phyloP scores from a whole-genome alignment of 1,140 invertebrate species.

The Cotesia vestalis region DNA sequence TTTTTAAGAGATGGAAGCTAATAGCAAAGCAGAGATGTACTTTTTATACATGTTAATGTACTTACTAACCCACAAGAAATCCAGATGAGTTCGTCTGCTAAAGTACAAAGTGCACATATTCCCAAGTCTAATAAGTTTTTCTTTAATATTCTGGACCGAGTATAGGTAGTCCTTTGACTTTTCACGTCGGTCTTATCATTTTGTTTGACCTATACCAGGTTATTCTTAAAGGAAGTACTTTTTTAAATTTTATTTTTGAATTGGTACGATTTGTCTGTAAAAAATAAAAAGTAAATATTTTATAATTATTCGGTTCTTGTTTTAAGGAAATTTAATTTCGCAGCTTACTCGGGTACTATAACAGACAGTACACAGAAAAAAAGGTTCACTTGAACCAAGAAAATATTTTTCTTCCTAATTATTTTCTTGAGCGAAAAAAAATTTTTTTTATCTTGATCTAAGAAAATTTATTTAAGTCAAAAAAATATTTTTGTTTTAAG shows the following conservation, averaged over 20 bases:
- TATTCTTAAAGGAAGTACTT: too few species aligned
- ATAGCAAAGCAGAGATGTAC: background rate
- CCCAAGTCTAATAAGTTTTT: background rate
- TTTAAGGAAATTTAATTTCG: slow-evolving; percentile 10
- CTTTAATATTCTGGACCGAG: slow-evolving; percentile 11
- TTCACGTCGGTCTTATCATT: slow-evolving; percentile 28
- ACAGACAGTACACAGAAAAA: too few species aligned
- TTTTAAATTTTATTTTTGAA: too few species aligned
- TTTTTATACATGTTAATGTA: slow-evolving; percentile 18
- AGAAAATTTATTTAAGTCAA: background rate
- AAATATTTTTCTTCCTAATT: too few species aligned
- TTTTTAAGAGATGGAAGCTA: background rate
- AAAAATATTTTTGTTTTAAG: background rate
- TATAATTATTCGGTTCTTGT: background rate
- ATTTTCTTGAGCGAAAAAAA: too few species aligned
- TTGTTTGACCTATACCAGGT: slow-evolving; percentile 3
- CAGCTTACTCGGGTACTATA: background rate
- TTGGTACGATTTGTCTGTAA: too few species aligned
- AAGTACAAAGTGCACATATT: background rate
- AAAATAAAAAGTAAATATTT: too few species aligned
- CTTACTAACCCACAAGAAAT: slow-evolving; percentile 16
- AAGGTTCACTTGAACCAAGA: too few species aligned
- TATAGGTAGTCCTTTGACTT: slow-evolving; percentile 27
- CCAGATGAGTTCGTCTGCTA: slow-evolving; percentile 22
- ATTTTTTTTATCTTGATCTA: too few species aligned